Percentiles rank a stretch among this genome's conserved stretches.
phyloP scores from a whole-genome alignment of 2,797 vertebrate genomes.

The Gallirallus australis region DNA sequence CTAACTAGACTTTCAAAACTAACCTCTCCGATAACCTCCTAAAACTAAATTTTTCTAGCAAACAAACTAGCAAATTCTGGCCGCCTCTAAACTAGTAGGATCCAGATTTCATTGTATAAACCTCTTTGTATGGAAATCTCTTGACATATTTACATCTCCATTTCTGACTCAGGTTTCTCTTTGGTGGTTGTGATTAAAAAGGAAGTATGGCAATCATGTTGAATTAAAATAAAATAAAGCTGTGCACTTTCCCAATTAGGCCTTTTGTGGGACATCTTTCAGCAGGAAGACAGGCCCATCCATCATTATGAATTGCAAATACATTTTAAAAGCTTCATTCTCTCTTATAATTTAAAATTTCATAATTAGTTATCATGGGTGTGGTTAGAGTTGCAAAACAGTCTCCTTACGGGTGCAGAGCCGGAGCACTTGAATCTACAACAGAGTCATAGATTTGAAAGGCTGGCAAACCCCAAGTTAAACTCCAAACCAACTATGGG shows the following conservation, averaged over 20 bases:
- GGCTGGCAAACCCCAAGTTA: background rate
- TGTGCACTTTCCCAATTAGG: constrained; percentile 50
- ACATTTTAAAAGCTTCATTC: constrained; percentile 25
- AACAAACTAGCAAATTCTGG: constrained; percentile 27
- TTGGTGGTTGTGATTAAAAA: constrained; percentile 51
- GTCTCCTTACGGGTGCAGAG: background rate
- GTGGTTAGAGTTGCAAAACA: constrained; percentile 8
- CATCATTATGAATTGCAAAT: constrained; percentile 39
- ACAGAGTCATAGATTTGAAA: background rate
- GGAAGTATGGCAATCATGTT: constrained; percentile 24
- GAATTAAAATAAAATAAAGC: constrained; percentile 67
- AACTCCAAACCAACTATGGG: background rate
- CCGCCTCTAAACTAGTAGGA: constrained; percentile 16
- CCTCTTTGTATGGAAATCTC: constrained; percentile 32
- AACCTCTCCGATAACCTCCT: constrained; percentile 34
- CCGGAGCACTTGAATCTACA: background rate
- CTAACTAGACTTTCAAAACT: constrained; percentile 40
- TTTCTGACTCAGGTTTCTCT: constrained; percentile 51
- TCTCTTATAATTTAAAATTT: constrained; percentile 49
- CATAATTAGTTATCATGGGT: constrained; percentile 46
- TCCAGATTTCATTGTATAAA: background rate
- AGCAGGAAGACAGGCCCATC: constrained; percentile 40
- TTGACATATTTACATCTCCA: constrained; percentile 34
- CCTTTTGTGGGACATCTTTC: constrained; percentile 49
- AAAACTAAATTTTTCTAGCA: constrained; percentile 30